Evolutionary conservation across 2,888 invertebrate genomes (phyloP).

Genomic region (Athalia cordata): DNA sequence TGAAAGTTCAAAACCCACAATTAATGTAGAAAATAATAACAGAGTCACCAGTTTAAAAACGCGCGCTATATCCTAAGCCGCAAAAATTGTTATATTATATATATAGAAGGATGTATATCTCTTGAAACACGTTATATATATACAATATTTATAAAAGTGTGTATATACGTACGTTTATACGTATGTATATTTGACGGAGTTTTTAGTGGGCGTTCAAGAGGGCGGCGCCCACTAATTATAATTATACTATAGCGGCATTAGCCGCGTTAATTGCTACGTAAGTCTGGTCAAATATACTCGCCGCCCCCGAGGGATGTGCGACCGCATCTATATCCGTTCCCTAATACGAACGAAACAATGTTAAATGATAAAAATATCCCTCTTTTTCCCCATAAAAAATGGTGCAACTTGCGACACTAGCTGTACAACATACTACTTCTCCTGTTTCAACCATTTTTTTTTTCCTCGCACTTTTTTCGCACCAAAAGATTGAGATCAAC

Average conservation of each 20-base stretch:
- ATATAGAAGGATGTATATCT: not conserved
- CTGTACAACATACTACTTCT: too few relatives aligned
- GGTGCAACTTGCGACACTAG: not conserved
- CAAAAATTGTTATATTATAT: constrained; percentile 18
- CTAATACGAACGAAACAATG: not conserved
- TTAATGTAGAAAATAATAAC: constrained; percentile 47
- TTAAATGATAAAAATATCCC: not conserved
- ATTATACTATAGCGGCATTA: constrained; percentile 72
- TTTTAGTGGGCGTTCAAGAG: constrained; percentile 68
- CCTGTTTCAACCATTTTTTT: too few relatives aligned
- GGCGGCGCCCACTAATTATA: constrained; percentile 73
- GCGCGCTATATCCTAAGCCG: constrained; percentile 23
- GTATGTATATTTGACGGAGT: constrained; percentile 28
- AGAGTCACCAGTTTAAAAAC: constrained; percentile 40
- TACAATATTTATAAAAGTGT: too few relatives aligned
- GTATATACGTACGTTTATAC: not conserved
- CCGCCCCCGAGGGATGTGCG: constrained; percentile 56
- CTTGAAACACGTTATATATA: not conserved
- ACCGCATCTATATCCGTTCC: not conserved
- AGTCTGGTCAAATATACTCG: constrained; percentile 67
- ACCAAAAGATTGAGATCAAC: too few relatives aligned
- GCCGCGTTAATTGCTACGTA: constrained; percentile 71
- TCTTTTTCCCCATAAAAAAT: not conserved
- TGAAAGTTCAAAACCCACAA: constrained; percentile 38
- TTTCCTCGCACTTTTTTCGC: too few relatives aligned